Evolutionary conservation across 2,113 vertebrate species (phyloP), one percentile per base, ranked within the genome.

Genomic region (Hippoglossus stenolepis): DNA sequence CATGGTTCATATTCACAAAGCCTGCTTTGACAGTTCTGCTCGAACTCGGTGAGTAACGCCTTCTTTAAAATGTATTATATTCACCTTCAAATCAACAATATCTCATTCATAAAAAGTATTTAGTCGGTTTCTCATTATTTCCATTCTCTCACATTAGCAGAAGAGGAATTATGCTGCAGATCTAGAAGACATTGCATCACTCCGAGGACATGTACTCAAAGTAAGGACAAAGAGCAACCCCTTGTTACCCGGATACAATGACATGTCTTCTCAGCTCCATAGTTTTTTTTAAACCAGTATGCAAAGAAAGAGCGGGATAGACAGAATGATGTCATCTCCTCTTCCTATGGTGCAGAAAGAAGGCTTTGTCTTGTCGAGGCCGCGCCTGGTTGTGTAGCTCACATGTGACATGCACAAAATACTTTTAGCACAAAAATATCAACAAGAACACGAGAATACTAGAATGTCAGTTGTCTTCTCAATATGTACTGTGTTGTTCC

Each of bases 341-440:
- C 75, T 90, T 94, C 93, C 93, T 91, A 77, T 90, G 89, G 82
- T 78, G 89, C 80, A 94, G 90, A 93, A 94, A 92, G 91, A 89
- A 82, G 75, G 81, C 90, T 92, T 94, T 94, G 93, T 94, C 89
- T 85, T 78, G 66, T 68, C 1, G 79, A 85, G 89, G 86, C 83
- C 54, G 51, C 66, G 83, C 83, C 76, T 51, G 65, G 84, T 90
- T 82, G 88, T 80, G 68, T 51, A 78, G 85, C 65, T 82, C 80
- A 85, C 91, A 88, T 92, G 88, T 92, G 89, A 93, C 87, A 89
- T 87, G 86, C 80, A 85, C 74, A 82, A 74, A 87, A 87, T 70
- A 76, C 70, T 83, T 80, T 78, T 14, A 72, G 62, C 78, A 84
- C 80, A 67, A 84, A 87, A 86, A 84, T 68, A 87, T 31, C 31